These are phyloP conservation scores for Condylura cristata DNA, from an alignment of 2,113 vertebrate genomes.

Conservation along the genomic window DNA sequence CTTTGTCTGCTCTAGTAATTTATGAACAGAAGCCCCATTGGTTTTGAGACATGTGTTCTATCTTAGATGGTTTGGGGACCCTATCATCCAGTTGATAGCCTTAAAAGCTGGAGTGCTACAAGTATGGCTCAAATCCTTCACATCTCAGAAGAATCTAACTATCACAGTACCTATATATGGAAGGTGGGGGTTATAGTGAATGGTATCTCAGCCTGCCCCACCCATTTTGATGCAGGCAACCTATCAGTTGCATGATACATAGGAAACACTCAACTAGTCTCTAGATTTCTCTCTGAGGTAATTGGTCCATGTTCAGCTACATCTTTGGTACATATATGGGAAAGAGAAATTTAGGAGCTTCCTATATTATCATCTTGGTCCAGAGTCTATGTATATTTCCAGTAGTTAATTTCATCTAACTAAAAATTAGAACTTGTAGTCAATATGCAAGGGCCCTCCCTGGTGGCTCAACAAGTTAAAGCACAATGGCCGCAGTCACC, in stretches of 20 bases:
- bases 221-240: background rate
- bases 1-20: background rate
- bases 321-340: background rate
- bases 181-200: background rate
- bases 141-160: background rate
- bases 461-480: too few relatives aligned
- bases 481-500: too few relatives aligned
- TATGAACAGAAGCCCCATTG: background rate
- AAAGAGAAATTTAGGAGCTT: background rate
- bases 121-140: background rate
- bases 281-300: background rate
- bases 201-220: background rate
- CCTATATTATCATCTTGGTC: background rate
- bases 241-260: background rate
- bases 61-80: background rate
- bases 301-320: background rate
- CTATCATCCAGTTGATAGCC: background rate
- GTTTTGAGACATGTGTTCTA: background rate
- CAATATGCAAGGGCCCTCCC: too few relatives aligned
- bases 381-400: background rate
- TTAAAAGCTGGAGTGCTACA: background rate
- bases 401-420: background rate
- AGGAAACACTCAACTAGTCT: background rate
- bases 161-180: background rate
- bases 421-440: background rate